Conservation (phyloP, 1,140 invertebrate species). For the Gryon sp. region DNA sequence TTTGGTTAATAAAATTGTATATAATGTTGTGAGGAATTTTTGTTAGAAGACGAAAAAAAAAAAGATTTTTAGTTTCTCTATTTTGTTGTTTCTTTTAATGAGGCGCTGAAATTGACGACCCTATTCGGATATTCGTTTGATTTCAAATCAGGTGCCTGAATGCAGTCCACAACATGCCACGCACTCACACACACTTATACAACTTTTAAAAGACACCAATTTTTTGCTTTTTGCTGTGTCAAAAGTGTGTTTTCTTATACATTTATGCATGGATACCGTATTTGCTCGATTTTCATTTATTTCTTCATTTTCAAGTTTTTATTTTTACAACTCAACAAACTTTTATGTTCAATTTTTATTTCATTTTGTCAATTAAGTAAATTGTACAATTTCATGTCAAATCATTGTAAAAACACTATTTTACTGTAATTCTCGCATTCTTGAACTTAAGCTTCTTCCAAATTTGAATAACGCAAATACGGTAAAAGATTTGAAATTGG, state of each 20-base stretch:
- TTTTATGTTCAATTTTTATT: background rate
- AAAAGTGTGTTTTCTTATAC: conserved; percentile 16
- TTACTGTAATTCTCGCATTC: too few species aligned
- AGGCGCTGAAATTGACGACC: conserved; percentile 5
- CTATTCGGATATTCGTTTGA: conserved; percentile 17
- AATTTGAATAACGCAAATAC: conserved; percentile 28
- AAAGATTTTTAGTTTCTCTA: conserved; percentile 2
- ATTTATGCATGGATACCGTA: conserved; percentile 39
- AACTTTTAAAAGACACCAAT: conserved; percentile 30
- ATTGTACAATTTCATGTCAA: too few species aligned
- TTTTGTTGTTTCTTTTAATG: conserved; percentile 5
- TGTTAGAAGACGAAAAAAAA: too few species aligned
- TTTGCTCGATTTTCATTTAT: too few species aligned
- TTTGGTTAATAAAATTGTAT: conserved; percentile 40
- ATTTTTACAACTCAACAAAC: too few species aligned
- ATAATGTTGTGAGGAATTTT: conserved; percentile 5
- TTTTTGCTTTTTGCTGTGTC: conserved; percentile 2
- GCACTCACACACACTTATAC: conserved; percentile 67
- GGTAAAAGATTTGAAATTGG: conserved; percentile 17
- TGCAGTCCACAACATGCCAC: conserved; percentile 60
- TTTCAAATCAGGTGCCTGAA: conserved; percentile 53
- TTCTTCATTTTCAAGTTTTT: too few species aligned
- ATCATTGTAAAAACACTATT: too few species aligned
- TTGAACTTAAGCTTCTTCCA: too few species aligned
- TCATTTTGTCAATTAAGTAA: too few species aligned